Evolutionary conservation across 1,140 invertebrate genomes (phyloP).

Genomic region (Chrysopa pallens): DNA sequence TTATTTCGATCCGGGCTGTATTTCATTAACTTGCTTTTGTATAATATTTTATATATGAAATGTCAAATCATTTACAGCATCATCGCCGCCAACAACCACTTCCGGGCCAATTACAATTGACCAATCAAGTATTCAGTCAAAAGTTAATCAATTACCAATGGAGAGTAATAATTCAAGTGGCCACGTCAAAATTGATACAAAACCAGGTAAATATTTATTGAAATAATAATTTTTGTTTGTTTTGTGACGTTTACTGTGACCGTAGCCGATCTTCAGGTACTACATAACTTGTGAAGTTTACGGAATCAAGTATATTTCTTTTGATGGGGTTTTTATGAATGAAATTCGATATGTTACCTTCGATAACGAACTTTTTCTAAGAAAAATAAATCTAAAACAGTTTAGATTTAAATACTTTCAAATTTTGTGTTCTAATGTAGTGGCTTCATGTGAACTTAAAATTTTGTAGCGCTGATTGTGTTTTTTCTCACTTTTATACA

Average conservation of each 20-base stretch:
- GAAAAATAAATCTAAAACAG: no score
- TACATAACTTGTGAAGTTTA: no score
- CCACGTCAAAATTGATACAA: constrained; percentile 1
- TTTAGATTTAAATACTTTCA: no score
- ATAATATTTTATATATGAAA: constrained; percentile 13
- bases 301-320: no score
- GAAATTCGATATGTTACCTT: no score
- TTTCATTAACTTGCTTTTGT: constrained; percentile 16
- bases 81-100: constrained; percentile 32
- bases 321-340: no score
- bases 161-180: neutral
- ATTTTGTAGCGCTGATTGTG: no score
- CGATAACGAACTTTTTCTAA: no score
- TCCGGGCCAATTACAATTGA: constrained; percentile 34
- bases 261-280: neutral
- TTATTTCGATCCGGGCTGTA: no score
- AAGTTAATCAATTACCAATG: constrained; percentile 7
- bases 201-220: neutral
- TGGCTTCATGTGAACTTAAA: no score
- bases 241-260: constrained; percentile 1
- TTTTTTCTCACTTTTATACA: no score
- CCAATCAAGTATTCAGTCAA: constrained; percentile 24
- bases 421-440: no score
- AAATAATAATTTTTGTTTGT: neutral
- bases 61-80: constrained; percentile 23